Evolutionary conservation across 2,888 invertebrate genomes (phyloP).

Genomic region (Aporophyla lueneburgensis): DNA sequence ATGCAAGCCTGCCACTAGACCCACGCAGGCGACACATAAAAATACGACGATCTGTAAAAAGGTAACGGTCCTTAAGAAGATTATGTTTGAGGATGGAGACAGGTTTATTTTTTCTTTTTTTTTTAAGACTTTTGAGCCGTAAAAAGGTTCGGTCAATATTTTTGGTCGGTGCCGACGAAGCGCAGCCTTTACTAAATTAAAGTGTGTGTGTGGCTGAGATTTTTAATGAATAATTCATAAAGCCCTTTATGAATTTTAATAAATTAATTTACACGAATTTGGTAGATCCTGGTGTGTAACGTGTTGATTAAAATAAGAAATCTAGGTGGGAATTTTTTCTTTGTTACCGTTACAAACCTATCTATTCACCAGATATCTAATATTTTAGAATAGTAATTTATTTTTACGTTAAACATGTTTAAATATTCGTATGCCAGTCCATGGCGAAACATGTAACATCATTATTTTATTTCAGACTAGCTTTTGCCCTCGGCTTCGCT

Average conservation of each 20-base stretch:
- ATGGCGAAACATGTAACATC: too few species aligned
- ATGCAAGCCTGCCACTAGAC: conserved; percentile 52
- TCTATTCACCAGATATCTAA: too few species aligned
- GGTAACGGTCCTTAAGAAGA: conserved; percentile 2
- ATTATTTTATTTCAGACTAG: too few species aligned
- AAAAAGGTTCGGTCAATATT: conserved; percentile 24
- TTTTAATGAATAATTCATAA: neutral
- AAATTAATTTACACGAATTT: neutral
- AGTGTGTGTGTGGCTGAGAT: neutral
- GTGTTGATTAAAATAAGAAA: too few species aligned
- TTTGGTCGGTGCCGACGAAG: neutral
- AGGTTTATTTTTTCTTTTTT: conserved; percentile 1
- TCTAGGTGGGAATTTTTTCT: neutral
- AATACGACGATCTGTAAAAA: conserved; percentile 67
- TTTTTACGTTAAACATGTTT: too few species aligned
- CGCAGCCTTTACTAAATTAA: neutral
- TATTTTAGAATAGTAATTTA: too few species aligned
- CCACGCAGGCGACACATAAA: conserved; percentile 52
- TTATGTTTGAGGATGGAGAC: neutral
- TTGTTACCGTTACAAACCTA: neutral
- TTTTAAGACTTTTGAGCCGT: conserved; percentile 10
- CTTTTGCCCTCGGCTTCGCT: too few species aligned
- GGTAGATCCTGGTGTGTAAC: neutral
- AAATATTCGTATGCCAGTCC: too few species aligned
- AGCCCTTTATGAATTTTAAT: neutral